Conservation (phyloP, 2,113 vertebrate genomes). For the Thomomys bottae region DNA sequence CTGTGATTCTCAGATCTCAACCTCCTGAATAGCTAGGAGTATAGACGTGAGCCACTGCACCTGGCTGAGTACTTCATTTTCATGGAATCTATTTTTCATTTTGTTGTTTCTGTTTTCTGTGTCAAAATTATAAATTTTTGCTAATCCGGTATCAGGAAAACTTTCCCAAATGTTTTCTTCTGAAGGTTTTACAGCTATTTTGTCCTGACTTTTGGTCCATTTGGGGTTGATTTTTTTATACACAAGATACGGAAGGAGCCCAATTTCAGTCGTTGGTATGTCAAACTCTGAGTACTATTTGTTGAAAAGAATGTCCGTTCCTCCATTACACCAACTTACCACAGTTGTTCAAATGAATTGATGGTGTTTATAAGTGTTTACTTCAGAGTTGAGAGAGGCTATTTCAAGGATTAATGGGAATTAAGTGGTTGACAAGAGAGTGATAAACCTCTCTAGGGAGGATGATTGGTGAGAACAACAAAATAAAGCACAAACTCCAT, state of each 20-base stretch:
- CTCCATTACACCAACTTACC: neutral
- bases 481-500: neutral
- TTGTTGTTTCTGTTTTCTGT: neutral
- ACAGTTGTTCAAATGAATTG: constrained; percentile 17
- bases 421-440: constrained; percentile 38
- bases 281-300: neutral
- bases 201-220: neutral
- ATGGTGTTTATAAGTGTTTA: neutral
- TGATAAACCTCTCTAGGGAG: neutral
- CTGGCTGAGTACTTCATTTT: constrained; percentile 44
- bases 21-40: too few species aligned
- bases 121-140: neutral
- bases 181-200: neutral
- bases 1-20: too few species aligned
- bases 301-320: constrained; percentile 27
- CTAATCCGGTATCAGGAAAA: neutral
- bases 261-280: neutral
- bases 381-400: neutral
- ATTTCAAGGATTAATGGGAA: constrained; percentile 38
- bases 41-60: too few species aligned
- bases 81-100: neutral
- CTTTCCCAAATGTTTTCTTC: constrained; percentile 1
- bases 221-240: neutral
- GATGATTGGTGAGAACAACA: constrained; percentile 13
- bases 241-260: neutral